phyloP scores from a whole-genome alignment of 2,113 vertebrate genomes.

The Xerus inauris region DNA sequence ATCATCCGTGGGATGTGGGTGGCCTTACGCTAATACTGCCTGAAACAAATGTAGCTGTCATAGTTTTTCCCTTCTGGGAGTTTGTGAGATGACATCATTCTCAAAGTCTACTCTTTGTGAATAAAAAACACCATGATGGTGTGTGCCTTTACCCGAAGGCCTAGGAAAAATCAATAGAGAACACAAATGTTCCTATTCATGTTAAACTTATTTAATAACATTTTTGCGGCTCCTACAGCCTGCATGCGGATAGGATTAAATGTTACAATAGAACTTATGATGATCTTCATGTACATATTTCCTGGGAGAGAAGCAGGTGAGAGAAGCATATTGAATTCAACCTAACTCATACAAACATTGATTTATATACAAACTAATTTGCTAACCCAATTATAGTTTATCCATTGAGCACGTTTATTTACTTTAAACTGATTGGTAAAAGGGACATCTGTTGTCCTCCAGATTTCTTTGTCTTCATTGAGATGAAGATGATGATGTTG shows the following conservation, averaged over 20 bases:
- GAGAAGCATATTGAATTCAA: neutral
- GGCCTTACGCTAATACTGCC: neutral
- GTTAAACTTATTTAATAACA: neutral
- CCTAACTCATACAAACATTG: neutral
- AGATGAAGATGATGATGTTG: neutral
- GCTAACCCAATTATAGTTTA: neutral
- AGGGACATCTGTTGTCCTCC: neutral
- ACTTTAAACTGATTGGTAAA: neutral
- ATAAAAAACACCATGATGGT: neutral
- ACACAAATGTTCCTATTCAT: too few relatives aligned
- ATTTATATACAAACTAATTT: slow-evolving; percentile 51
- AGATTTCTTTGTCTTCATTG: neutral
- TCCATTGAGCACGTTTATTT: neutral
- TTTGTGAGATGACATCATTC: neutral
- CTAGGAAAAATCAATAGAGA: neutral
- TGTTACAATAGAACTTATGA: neutral
- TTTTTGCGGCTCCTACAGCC: neutral
- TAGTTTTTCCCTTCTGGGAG: neutral
- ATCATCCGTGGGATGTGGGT: neutral
- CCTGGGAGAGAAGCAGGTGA: slow-evolving; percentile 10
- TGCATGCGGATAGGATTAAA: neutral
- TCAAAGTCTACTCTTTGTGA: neutral
- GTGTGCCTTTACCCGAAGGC: neutral
- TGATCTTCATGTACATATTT: neutral
- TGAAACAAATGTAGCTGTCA: neutral